Evolutionary conservation across 2,113 vertebrate species (phyloP), one percentile per base, ranked within the genome.

Genomic region (Mus musculus): DNA sequence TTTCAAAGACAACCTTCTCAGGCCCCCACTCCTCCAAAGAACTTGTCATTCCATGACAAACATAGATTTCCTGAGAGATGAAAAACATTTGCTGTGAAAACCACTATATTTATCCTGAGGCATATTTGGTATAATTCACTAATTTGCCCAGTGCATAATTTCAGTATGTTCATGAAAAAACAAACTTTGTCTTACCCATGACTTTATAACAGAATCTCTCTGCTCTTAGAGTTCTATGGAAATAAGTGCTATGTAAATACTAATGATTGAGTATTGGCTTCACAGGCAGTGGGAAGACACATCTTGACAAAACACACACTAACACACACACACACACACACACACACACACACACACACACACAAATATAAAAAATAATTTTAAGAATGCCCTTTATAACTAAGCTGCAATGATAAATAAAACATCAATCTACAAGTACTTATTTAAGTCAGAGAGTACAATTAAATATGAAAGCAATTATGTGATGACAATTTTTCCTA

Each of bases 51-150:
- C 95, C 84, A 97, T 96, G 98, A 97, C 97, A 97, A 98, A 98
- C 97, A 97, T 97, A 97, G 97, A 98, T 98, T 98, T 98, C 97
- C 98, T 97, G 96, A 97, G 97, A 97, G 93, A 98, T 97, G 95
- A 91, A 98, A 97, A 97, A 97, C 98, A 97, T 98, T 98, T 95
- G 86, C 98, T 98, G 98, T 97, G 98, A 98, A 98, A 98, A 97
- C 84, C 95, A 92, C 97, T 98, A 98, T 97, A 98, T 98, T 98
- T 98, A 97, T 98, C 96, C 90, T 97, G 93, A 97, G 94, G 97
- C 98, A 98, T 98, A 97, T 97, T 97, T 97, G 97, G 97, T 98
- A 97, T 97, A 98, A 97, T 97, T 97, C 98, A 97, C 97, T 97
- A 98, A 97, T 98, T 97, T 98, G 96, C 97, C 96, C 97, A 96